Base-by-base conservation (phyloP, 1,140 invertebrate species). In the Drosophila pandora region DNA sequence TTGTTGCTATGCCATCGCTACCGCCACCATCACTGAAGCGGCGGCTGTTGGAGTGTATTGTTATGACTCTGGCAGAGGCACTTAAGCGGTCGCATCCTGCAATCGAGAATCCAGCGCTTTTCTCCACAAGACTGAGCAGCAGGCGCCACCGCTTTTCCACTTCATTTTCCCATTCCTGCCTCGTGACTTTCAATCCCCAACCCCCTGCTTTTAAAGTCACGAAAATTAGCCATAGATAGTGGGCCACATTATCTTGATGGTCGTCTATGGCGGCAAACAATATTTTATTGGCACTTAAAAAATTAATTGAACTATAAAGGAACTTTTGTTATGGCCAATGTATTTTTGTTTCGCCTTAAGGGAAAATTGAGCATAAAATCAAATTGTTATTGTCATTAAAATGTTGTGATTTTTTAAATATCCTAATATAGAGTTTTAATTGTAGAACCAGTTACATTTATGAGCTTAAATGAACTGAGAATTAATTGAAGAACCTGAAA, bases 1-100 rank as follows among this genome's bases (percentile, higher is more conserved):
- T 87, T 88, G 82, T 82, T 87, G 81, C 70, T 64, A 34, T 49
- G 64, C 64, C 52, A 52, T 9, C 34, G 12, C 25, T 28, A 28
- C 25, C 5, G 25, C 25, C 32, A 37, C 34, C 34, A 37, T 0
- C 3, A 4, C 34, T 10, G 10, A n/a, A 37, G 34, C 34, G 10
- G 34, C 63, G 54, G 63, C 61, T 48, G 73, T 48, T 75, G 48
- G 74, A 57, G 78, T 87, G 76, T 82, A 87, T 78, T 87, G 82
- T 82, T 85, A 85, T 85, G 79, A 76, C 68, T 67, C 59, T 75
- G 82, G 64, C 83, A 71, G 71, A 75, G 83, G 83, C 82, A 87
- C 83, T 87, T 87, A 87, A 87, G 79, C 78, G 78, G 83, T 85
- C 83, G 82, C 82, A 88, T 87, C 47, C 70, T 79, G 61, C 76